Evolutionary conservation across 2,113 vertebrate genomes (phyloP), one percentile per base, ranked within the genome.

Genomic region (Solea senegalensis): DNA sequence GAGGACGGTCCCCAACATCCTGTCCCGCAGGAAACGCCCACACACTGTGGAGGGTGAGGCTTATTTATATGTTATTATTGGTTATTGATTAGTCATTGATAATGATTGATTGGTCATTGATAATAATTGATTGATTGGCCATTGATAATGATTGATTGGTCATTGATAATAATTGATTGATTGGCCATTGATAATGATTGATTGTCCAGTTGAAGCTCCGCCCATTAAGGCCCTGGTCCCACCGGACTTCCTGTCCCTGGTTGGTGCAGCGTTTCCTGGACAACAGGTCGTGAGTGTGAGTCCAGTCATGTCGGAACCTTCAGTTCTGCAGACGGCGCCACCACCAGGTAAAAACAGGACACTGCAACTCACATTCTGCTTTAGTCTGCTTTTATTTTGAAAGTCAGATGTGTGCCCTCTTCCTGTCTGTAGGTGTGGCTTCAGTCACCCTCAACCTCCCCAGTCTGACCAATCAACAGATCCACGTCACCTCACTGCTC

Each of bases 1-100:
- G 1, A 95, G 92, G 78, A 90, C 83, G 0, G 0, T 82, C 15
- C 96, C 97, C 3, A 88, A 96, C 86, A 98, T 98, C 85, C 94
- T 98, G 41, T 91, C 93, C 51, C 95, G 93, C 60, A 92, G 90
- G 71, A 93, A 81, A 84, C 68, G 2, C 3, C 21, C 5, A 5
- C 44, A 51, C 5, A 21, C 54, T 1, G 2, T 8, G 57, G 40
- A 82, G 14, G 76, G 88, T 88, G 60, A 72, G 87, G 3, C 5
- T 1, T 2, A 7, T 12, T 7, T 15, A 49, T 49, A 1, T 15
- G 10, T 48, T 45, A 10, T 7, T 4, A 34, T 34, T 34, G 5
- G 34, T 34, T 34, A 8, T n/a, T 11, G 46, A 48, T 41, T 1
- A 3, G 34, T 27, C 28, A 54, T 7, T 58, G 54, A 48, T 34